Evolutionary conservation across 2,888 invertebrate genomes (phyloP), one percentile per base, ranked within the genome.

Genomic region (Entomobrya proxima): DNA sequence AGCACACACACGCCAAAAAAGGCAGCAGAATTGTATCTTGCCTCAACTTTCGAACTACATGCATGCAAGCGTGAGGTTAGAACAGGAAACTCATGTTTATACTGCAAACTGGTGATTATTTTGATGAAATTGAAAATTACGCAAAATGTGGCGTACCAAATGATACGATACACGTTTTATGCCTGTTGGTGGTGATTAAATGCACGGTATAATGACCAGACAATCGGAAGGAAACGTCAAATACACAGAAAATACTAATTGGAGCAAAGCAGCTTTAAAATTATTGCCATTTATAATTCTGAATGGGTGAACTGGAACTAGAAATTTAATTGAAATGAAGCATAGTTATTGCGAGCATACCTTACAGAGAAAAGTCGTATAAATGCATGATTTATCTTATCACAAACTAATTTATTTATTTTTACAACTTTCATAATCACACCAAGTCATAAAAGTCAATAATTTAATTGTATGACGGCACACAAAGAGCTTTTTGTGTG

Each of bases 31-130:
- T 2, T 32, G 15, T 24, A 55, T 61, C 32, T 27, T 40, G 13
- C 27, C 58, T 58, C 32, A 47, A 15, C 3, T 47, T 47, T 47
- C 15, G 47, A 47, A 47, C 13, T 15, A n/a, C 32, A 27, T 44
- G 15, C 35, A 40, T 32, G 77, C 37, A 77, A 77, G 44, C 58
- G 27, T 44, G 77, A 40, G 58, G 77, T 32, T 44, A 37, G 30
- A 58, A 58, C 80, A 80, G 72, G 80, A 80, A 80, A 58, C 80
- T 80, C 55, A 72, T 80, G 80, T 72, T 80, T 80, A 40, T 72
- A 72, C 80, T 55, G 37, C 67, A 64, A 80, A 50, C 69, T 80
- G 55, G 69, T 80, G 40, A 80, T 80, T 80, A 72, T 80, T 69
- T 80, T 24, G 21, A 67, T 27, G 44, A 74, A 74, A 81, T 81